Evolutionary conservation across 2,113 vertebrate genomes (phyloP).

Genomic region (Pachycephala philippinensis): DNA sequence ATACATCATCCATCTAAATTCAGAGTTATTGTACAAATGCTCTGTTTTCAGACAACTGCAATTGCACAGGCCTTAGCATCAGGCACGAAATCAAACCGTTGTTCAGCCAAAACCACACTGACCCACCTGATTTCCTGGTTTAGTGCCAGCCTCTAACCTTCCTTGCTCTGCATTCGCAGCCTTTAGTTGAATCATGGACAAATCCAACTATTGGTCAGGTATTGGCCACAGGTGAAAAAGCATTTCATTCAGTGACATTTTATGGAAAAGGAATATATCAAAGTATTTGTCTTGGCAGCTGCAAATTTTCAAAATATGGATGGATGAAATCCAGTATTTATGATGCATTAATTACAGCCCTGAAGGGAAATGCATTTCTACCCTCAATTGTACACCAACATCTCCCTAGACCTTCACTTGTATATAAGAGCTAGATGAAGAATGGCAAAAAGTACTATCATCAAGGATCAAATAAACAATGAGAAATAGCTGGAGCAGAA

Average conservation of each 20-base stretch:
- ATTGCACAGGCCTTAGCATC: no score
- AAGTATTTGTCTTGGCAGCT: background rate
- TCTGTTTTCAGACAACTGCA: background rate
- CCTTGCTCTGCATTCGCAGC: background rate
- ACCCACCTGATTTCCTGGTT: background rate
- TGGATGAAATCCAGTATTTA: background rate
- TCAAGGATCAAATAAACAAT: no score
- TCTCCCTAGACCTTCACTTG: background rate
- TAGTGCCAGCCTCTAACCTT: background rate
- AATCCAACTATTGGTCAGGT: no score
- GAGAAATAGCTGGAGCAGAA: background rate
- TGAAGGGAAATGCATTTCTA: background rate
- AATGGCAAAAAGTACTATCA: background rate
- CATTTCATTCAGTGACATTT: background rate
- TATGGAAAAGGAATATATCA: background rate
- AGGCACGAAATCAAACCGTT: background rate
- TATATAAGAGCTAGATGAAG: background rate
- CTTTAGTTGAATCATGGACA: background rate
- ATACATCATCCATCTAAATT: background rate
- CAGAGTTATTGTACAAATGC: background rate
- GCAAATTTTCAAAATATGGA: background rate
- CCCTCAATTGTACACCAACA: no score
- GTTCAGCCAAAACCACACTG: fast-evolving
- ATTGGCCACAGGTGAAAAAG: background rate
- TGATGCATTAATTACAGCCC: background rate